Percentiles rank a stretch among this genome's conserved stretches.
These are phyloP conservation scores for Sarcophaga rosellei DNA, from an alignment of 2,888 invertebrate genomes.

Conservation along the genomic window DNA sequence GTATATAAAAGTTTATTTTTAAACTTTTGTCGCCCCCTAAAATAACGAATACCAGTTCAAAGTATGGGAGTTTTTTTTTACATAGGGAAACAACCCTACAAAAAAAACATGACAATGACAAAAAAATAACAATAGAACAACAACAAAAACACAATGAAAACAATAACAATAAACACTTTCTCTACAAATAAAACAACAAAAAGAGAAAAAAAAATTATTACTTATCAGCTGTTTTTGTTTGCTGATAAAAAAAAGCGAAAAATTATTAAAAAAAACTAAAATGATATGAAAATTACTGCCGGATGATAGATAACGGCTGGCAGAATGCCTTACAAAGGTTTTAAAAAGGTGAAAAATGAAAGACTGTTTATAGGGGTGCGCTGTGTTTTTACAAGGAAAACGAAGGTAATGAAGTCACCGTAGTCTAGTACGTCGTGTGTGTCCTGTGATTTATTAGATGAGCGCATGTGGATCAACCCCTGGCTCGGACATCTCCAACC, in stretches of 20 bases:
- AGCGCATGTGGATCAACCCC: too few species aligned
- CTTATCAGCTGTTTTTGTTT: constrained; percentile 2
- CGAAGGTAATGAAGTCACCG: too few species aligned
- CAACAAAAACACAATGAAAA: neutral
- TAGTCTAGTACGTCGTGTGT: too few species aligned
- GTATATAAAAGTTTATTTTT: neutral
- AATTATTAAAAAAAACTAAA: neutral
- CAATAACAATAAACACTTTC: constrained; percentile 11
- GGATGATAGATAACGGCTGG: neutral
- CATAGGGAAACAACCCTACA: neutral
- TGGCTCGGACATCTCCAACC: too few species aligned
- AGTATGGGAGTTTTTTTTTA: neutral
- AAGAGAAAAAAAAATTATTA: constrained; percentile 19
- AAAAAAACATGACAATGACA: neutral
- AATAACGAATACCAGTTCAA: neutral
- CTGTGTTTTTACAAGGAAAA: too few species aligned
- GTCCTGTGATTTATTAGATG: too few species aligned
- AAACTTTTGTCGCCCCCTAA: neutral
- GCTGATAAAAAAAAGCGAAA: neutral
- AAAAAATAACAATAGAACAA: neutral
- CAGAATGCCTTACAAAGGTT: neutral
- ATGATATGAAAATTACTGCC: neutral
- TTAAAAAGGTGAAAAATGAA: neutral
- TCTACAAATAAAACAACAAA: neutral
- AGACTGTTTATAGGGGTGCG: too few species aligned